Conservation (phyloP, 1,140 invertebrate species). For the Aporrectodea caliginosa region DNA sequence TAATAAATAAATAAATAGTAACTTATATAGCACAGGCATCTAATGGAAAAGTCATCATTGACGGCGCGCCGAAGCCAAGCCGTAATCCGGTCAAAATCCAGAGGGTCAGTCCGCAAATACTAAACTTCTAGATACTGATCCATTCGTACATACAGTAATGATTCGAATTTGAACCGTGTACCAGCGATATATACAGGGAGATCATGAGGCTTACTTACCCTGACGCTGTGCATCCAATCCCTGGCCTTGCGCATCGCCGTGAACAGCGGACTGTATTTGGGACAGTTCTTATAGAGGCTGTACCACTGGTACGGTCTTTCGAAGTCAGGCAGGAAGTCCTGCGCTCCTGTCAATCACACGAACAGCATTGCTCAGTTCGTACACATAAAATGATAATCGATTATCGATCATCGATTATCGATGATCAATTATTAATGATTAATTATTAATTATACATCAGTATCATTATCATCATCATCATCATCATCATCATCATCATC, state of each 20-base stretch:
- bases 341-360: slow-evolving; percentile 16
- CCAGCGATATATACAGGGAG: neutral
- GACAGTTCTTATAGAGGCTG: slow-evolving; percentile 26
- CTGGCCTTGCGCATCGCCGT: slow-evolving; percentile 29
- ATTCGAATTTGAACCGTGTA: too few species aligned
- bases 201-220: slow-evolving; percentile 14
- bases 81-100: neutral
- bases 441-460: neutral
- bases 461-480: neutral
- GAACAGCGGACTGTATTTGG: slow-evolving; percentile 24
- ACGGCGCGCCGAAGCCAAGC: neutral
- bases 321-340: slow-evolving; percentile 34
- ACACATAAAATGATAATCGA: neutral
- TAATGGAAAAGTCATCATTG: neutral
- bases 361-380: neutral
- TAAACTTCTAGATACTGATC: too few species aligned
- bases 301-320: slow-evolving; percentile 26
- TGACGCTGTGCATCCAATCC: slow-evolving; percentile 32
- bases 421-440: neutral
- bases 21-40: neutral
- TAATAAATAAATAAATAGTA: too few species aligned
- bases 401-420: neutral
- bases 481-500: slow-evolving; percentile 8
- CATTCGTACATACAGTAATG: too few species aligned
- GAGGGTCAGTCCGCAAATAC: neutral